phyloP scores from a whole-genome alignment of 2,113 vertebrate genomes.

The Morphnarchus princeps region DNA sequence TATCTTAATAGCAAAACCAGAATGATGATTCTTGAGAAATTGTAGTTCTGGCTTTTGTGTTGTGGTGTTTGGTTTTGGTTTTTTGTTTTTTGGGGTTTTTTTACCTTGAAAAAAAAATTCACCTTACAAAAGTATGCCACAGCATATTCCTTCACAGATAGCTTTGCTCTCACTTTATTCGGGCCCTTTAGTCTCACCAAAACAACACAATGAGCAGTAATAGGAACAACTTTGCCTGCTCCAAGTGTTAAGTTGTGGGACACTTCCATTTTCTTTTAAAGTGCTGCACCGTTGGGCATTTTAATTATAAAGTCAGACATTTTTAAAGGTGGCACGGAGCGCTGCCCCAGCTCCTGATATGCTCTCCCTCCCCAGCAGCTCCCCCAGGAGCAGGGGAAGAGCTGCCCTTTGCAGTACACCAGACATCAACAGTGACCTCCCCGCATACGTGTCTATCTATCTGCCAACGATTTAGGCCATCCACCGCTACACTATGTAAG shows the following conservation, averaged over 20 bases:
- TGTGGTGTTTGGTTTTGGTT: background rate
- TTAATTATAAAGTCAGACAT: background rate
- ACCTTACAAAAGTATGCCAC: background rate
- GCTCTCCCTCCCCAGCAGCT: background rate
- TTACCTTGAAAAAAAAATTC: background rate
- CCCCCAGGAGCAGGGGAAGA: background rate
- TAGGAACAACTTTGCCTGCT: background rate
- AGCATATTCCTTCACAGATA: background rate
- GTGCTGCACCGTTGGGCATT: rapidly evolving
- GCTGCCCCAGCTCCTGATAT: no score
- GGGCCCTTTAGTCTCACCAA: background rate
- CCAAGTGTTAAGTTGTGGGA: background rate
- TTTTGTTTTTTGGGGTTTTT: background rate
- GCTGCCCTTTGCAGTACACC: background rate
- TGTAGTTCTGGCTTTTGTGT: background rate
- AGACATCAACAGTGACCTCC: background rate
- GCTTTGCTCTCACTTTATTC: background rate
- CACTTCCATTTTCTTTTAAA: background rate
- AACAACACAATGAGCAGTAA: background rate
- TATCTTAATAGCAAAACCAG: constrained; percentile 40
- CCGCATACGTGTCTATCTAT: rapidly evolving
- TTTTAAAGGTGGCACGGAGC: background rate
- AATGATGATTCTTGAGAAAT: background rate
- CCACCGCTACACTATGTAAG: background rate
- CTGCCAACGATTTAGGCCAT: background rate